Conservation (phyloP, 2,113 vertebrate genomes). For the Pseudonaja textilis region DNA sequence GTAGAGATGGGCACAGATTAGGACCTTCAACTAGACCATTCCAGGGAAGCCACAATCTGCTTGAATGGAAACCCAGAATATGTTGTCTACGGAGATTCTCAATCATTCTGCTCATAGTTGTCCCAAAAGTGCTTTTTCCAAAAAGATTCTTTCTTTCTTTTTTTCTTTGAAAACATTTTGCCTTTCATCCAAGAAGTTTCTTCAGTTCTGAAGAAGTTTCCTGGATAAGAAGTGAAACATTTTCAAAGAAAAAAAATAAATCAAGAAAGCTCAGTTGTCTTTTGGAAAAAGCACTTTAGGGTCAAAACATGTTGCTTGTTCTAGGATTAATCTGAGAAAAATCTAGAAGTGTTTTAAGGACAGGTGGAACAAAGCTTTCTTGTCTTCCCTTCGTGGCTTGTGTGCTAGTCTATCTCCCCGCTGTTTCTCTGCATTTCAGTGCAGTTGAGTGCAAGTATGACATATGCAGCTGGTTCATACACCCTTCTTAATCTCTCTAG, state of each 20-base stretch:
- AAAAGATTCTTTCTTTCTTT: too few relatives aligned
- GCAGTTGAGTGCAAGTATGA: not conserved
- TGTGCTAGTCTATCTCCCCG: not conserved
- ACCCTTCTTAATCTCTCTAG: not conserved
- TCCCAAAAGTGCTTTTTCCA: too few relatives aligned
- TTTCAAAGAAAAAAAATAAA: too few relatives aligned
- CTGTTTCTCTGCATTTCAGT: not conserved
- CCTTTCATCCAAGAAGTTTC: not conserved
- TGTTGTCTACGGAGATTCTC: not conserved
- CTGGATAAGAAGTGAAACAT: too few relatives aligned
- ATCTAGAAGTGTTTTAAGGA: not conserved
- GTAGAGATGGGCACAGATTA: not conserved
- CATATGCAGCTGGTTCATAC: not conserved
- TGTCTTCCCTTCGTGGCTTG: not conserved
- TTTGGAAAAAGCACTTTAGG: too few relatives aligned
- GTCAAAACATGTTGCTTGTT: not conserved
- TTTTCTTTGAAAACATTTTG: not conserved
- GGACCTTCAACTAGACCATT: not conserved
- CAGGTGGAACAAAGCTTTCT: not conserved
- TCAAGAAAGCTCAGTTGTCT: too few relatives aligned
- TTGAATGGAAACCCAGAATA: not conserved
- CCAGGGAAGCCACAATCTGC: not conserved
- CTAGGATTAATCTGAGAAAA: not conserved
- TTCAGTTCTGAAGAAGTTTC: too few relatives aligned
- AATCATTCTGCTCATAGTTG: too few relatives aligned